phyloP scores from a whole-genome alignment of 2,113 vertebrate genomes.

The Eira barbara region DNA sequence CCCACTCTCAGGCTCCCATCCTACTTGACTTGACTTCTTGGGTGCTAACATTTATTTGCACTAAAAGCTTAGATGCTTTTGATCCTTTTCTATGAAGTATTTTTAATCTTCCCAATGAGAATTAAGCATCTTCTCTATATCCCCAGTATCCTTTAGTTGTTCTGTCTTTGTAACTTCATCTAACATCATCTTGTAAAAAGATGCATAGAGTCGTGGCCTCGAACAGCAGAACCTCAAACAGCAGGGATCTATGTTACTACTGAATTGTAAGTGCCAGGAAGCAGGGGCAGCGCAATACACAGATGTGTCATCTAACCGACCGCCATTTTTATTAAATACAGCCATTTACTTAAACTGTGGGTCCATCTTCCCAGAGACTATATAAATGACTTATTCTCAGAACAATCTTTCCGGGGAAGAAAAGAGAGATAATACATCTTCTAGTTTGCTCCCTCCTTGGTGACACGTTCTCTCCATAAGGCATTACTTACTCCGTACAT shows the following conservation, averaged over 20 bases:
- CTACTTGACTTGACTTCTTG: neutral
- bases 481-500: neutral
- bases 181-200: neutral
- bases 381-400: neutral
- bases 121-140: neutral
- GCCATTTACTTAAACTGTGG: neutral
- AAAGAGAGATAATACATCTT: neutral
- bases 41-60: neutral
- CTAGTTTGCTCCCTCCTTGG: neutral
- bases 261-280: neutral
- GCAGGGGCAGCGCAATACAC: accelerated
- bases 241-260: too few species aligned
- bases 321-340: accelerated
- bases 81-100: neutral
- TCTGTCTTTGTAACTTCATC: neutral
- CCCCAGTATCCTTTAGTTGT: too few species aligned
- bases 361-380: neutral
- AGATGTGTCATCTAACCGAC: accelerated
- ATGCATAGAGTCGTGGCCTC: neutral
- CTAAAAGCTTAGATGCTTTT: neutral
- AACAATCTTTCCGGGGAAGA: neutral
- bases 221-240: neutral
- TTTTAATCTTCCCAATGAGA: neutral
- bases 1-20: accelerated
- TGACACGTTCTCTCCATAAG: neutral